Percentiles rank a stretch among this genome's conserved stretches.
Conservation (phyloP, 2,888 invertebrate species). For the Drosophila buzzatii region DNA sequence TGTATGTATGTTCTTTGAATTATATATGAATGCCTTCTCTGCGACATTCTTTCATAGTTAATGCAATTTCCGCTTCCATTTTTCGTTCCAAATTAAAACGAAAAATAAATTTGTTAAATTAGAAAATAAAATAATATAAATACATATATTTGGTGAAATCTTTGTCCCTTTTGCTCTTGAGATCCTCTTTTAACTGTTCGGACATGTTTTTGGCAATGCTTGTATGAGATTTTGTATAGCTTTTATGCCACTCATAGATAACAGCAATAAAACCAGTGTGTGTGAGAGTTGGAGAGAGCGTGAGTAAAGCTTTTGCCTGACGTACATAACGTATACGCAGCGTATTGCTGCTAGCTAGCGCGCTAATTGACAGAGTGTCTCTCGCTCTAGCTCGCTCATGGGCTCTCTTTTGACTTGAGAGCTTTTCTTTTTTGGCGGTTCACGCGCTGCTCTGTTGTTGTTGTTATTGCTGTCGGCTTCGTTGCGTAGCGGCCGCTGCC, state of each 20-base stretch:
- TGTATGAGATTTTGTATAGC: constrained; percentile 7
- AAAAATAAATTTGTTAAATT: background rate
- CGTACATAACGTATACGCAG: constrained; percentile 52
- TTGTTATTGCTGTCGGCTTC: constrained; percentile 30
- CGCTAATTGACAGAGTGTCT: constrained; percentile 71
- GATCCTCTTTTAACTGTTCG: constrained; percentile 5
- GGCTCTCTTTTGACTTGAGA: constrained; percentile 24
- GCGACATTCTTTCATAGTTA: constrained; percentile 58
- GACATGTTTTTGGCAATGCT: constrained; percentile 6
- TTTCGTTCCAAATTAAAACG: background rate
- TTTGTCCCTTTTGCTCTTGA: constrained; percentile 1
- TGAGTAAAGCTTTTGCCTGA: constrained; percentile 43
- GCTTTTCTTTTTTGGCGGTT: constrained; percentile 64
- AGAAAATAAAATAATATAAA: too few species aligned
- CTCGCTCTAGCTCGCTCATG: constrained; percentile 17
- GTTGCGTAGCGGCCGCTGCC: constrained; percentile 43
- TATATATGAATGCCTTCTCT: constrained; percentile 60
- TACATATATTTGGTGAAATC: background rate
- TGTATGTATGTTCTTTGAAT: constrained; percentile 43
- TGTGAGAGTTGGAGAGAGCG: constrained; percentile 6
- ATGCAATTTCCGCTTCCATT: constrained; percentile 25
- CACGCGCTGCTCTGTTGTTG: constrained; percentile 31
- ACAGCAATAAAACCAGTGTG: constrained; percentile 7
- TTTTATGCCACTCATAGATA: constrained; percentile 13
- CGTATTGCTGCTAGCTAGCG: constrained; percentile 31